Evolutionary conservation across 2,113 vertebrate species (phyloP).

Genomic region (Anarrhichthys ocellatus): DNA sequence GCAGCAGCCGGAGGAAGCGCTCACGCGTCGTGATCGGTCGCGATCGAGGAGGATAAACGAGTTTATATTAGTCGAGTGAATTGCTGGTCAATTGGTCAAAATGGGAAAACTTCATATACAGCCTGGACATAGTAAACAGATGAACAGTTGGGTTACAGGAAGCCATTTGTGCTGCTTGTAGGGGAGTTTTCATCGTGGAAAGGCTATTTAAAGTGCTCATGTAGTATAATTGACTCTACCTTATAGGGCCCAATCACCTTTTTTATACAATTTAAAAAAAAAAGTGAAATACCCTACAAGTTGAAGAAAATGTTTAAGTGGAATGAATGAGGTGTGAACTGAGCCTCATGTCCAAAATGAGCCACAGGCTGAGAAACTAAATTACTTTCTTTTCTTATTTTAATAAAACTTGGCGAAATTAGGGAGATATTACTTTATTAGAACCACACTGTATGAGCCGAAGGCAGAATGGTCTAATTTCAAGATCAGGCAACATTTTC

Average conservation of each 20-base stretch:
- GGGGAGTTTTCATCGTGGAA: slow-evolving; percentile 30
- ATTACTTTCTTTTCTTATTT: slow-evolving; percentile 11
- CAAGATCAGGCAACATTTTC: slow-evolving; percentile 1
- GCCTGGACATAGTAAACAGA: background rate
- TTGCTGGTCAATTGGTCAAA: slow-evolving; percentile 19
- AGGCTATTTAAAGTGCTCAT: slow-evolving; percentile 34
- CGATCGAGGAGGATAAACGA: slow-evolving; percentile 52
- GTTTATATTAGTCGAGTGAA: slow-evolving; percentile 22
- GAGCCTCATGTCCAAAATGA: slow-evolving; percentile 7
- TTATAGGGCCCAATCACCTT: slow-evolving; percentile 39
- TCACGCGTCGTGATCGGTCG: slow-evolving; percentile 53
- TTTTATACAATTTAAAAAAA: slow-evolving; percentile 17
- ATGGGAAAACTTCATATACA: background rate
- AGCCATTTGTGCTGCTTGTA: background rate
- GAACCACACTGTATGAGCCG: background rate
- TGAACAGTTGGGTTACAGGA: background rate
- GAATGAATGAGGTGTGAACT: slow-evolving; percentile 31
- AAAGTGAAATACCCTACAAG: slow-evolving; percentile 1
- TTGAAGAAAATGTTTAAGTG: background rate
- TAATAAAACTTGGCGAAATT: slow-evolving; percentile 16
- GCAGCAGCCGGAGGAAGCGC: slow-evolving; percentile 43
- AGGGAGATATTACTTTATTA: slow-evolving; percentile 4
- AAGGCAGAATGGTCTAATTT: background rate
- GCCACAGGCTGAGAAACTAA: background rate
- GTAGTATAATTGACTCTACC: slow-evolving; percentile 3